phyloP scores from a whole-genome alignment of 1,140 invertebrate species.

The Atopsyche davidsoni region DNA sequence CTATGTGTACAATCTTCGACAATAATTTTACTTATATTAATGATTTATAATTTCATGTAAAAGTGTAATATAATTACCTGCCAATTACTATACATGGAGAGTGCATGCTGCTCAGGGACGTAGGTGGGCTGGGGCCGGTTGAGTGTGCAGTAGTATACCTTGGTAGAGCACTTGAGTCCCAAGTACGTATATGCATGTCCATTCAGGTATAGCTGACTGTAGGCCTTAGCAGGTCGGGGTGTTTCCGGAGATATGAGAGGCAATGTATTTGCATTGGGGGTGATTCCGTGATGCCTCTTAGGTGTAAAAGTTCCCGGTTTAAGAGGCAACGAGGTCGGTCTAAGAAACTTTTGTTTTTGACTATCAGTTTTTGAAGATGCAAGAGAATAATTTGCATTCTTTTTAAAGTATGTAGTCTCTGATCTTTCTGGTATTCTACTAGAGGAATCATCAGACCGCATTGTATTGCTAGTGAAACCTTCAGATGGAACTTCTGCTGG shows the following conservation, averaged over 20 bases:
- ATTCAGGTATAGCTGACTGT: constrained; percentile 78
- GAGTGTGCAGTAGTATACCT: constrained; percentile 86
- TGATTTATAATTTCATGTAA: neutral
- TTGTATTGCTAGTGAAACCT: neutral
- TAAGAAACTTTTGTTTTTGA: constrained; percentile 60
- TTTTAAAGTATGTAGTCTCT: constrained; percentile 46
- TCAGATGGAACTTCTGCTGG: constrained; percentile 35
- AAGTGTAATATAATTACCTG: constrained; percentile 46
- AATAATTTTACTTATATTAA: constrained; percentile 33
- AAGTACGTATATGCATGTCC: constrained; percentile 90
- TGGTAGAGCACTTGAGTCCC: constrained; percentile 83
- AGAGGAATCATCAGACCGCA: constrained; percentile 11
- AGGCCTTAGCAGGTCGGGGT: constrained; percentile 79
- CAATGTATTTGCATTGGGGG: constrained; percentile 68
- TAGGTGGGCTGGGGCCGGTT: constrained; percentile 94
- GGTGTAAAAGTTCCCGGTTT: constrained; percentile 75
- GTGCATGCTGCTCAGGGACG: constrained; percentile 79
- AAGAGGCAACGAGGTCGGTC: constrained; percentile 71
- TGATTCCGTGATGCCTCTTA: constrained; percentile 70
- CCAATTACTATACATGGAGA: constrained; percentile 99
- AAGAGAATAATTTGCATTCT: constrained; percentile 34
- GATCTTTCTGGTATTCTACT: constrained; percentile 39
- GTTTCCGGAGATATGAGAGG: constrained; percentile 84
- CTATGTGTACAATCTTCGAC: neutral
- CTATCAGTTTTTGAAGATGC: constrained; percentile 32